Percentiles rank a stretch among this genome's conserved stretches.
Conservation (phyloP, 2,113 vertebrate genomes). For the Dasyornis broadbenti region DNA sequence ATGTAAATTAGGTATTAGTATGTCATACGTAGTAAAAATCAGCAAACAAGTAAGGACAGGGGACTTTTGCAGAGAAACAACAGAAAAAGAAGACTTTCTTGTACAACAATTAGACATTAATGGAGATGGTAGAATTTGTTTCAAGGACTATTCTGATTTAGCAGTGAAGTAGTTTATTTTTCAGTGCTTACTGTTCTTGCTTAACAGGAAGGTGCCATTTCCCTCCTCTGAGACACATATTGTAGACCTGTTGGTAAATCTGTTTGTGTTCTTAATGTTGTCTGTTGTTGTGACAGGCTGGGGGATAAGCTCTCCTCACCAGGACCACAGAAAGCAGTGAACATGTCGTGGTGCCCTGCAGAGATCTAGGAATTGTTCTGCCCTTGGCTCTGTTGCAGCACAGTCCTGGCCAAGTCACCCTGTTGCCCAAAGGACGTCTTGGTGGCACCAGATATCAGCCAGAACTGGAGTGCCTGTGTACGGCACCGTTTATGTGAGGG, state of each 20-base stretch:
- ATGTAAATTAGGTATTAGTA: conserved; percentile 66
- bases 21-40: conserved; percentile 41
- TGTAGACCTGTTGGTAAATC: background rate
- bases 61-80: conserved; percentile 2
- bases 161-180: background rate
- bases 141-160: background rate
- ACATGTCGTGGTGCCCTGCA: fast-evolving
- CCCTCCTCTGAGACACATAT: background rate
- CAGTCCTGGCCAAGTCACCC: background rate
- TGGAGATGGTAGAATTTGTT: conserved; percentile 38
- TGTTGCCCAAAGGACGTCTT: background rate
- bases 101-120: conserved; percentile 21
- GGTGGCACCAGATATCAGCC: background rate
- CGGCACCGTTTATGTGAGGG: background rate
- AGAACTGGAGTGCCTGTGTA: background rate
- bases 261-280: background rate
- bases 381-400: background rate
- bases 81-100: conserved; percentile 50
- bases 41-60: background rate
- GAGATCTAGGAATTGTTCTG: background rate
- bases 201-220: background rate
- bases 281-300: background rate
- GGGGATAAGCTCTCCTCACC: background rate
- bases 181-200: background rate
- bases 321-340: background rate